Evolutionary conservation across 2,888 invertebrate species (phyloP).

Genomic region (Dryobotodes eremita): DNA sequence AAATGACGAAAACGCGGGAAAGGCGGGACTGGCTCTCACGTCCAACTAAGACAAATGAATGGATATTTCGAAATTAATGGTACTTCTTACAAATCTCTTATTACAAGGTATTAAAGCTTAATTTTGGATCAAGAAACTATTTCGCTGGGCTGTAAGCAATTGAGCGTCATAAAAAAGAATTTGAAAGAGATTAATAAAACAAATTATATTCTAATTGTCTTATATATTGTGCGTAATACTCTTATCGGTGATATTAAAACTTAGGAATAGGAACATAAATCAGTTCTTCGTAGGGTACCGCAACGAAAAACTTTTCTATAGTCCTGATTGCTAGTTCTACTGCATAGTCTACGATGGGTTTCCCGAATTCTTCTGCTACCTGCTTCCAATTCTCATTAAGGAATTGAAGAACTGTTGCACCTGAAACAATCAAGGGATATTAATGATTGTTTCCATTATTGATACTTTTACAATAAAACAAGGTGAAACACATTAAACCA

Average conservation of each 20-base stretch:
- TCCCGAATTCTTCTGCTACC: slow-evolving; percentile 86
- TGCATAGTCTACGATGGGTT: slow-evolving; percentile 86
- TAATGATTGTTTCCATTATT: background rate
- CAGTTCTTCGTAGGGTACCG: slow-evolving; percentile 84
- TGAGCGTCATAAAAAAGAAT: background rate
- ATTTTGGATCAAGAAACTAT: slow-evolving; percentile 9
- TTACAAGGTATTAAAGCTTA: slow-evolving; percentile 13
- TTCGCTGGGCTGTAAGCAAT: background rate
- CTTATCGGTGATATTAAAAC: slow-evolving; percentile 51
- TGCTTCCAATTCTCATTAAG: slow-evolving; percentile 86
- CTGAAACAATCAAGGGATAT: slow-evolving; percentile 71
- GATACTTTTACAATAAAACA: background rate
- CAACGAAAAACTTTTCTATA: slow-evolving; percentile 84
- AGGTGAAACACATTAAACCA: slow-evolving; percentile 7
- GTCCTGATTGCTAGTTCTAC: slow-evolving; percentile 83
- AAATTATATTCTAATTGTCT: slow-evolving; percentile 39
- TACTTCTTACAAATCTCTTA: slow-evolving; percentile 29
- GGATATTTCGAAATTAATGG: slow-evolving; percentile 46
- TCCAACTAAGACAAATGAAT: slow-evolving; percentile 82
- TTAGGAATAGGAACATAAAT: slow-evolving; percentile 82
- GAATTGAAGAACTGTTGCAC: slow-evolving; percentile 82
- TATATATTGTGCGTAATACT: slow-evolving; percentile 35
- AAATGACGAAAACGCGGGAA: slow-evolving; percentile 77
- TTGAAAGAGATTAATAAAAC: slow-evolving; percentile 33
- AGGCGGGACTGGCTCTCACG: slow-evolving; percentile 75